These are phyloP conservation scores for Adelosebastes latens DNA, from an alignment of 2,797 vertebrate species.

Conservation along the genomic window DNA sequence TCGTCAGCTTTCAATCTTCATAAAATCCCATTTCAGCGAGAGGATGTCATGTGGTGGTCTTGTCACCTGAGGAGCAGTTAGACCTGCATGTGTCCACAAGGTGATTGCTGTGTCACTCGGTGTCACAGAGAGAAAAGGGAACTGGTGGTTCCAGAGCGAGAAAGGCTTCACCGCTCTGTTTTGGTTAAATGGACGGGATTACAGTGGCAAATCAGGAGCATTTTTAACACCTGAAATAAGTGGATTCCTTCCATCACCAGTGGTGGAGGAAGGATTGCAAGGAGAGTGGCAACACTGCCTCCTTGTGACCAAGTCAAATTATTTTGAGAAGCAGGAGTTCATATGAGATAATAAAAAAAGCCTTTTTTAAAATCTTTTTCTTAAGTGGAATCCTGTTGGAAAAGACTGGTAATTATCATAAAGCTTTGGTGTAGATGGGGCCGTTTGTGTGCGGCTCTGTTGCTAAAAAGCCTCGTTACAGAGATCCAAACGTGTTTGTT, in stretches of 20 bases:
- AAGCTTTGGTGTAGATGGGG: slow-evolving; percentile 3
- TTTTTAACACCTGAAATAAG: slow-evolving; percentile 14
- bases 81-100: slow-evolving; percentile 44
- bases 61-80: slow-evolving; percentile 69
- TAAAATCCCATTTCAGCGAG: slow-evolving; percentile 40
- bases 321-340: not conserved
- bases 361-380: not conserved
- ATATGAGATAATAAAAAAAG: not conserved
- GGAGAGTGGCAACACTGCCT: slow-evolving; percentile 82
- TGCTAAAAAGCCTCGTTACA: slow-evolving; percentile 22
- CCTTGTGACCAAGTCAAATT: slow-evolving; percentile 67
- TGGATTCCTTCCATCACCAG: not conserved
- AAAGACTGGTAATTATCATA: not conserved
- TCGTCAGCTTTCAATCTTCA: slow-evolving; percentile 61
- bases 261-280: not conserved
- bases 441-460: not conserved
- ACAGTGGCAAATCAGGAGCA: slow-evolving; percentile 18
- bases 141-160: not conserved
- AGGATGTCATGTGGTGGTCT: slow-evolving; percentile 22
- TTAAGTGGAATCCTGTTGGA: not conserved
- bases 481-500: not conserved
- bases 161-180: not conserved
- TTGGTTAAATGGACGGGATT: slow-evolving; percentile 8
- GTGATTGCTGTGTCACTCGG: slow-evolving; percentile 42
- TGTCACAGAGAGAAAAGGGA: slow-evolving; percentile 14